Percentiles rank a stretch among this genome's conserved stretches.
phyloP scores from a whole-genome alignment of 2,888 invertebrate species.

The Drosophila pullipes region DNA sequence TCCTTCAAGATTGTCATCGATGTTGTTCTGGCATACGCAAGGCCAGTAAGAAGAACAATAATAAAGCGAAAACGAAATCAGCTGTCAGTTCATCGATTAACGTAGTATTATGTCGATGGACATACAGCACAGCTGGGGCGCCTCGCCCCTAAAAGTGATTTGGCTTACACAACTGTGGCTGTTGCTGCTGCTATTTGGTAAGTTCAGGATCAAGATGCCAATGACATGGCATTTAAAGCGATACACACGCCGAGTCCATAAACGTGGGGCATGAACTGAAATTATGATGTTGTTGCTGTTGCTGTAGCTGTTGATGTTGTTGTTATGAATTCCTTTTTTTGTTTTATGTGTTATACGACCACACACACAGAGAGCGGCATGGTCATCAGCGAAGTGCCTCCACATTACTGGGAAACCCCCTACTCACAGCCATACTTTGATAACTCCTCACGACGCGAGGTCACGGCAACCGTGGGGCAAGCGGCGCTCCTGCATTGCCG shows the following conservation, averaged over 20 bases:
- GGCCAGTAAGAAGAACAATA: constrained; percentile 14
- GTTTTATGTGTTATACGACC: not conserved
- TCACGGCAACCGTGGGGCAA: constrained; percentile 94
- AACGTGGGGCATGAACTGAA: constrained; percentile 39
- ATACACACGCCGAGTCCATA: constrained; percentile 26
- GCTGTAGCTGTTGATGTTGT: not conserved
- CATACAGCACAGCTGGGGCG: constrained; percentile 53
- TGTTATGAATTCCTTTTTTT: constrained; percentile 8
- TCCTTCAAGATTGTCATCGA: constrained; percentile 27
- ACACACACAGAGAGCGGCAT: constrained; percentile 80
- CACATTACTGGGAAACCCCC: constrained; percentile 87
- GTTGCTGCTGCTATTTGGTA: constrained; percentile 81
- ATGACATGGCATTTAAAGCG: constrained; percentile 48
- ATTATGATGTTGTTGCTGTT: constrained; percentile 13
- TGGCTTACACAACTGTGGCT: constrained; percentile 81
- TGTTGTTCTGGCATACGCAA: constrained; percentile 21
- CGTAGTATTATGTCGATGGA: constrained; percentile 80
- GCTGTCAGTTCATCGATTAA: constrained; percentile 58
- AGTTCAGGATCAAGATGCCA: constrained; percentile 68
- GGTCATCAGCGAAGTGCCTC: constrained; percentile 84
- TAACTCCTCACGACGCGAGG: constrained; percentile 93
- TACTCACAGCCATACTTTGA: constrained; percentile 95
- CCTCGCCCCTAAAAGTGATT: constrained; percentile 60
- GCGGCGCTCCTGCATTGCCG: constrained; percentile 94
- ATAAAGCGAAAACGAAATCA: constrained; percentile 28